These are phyloP conservation scores for Drosophila robusta DNA, from an alignment of 2,888 invertebrate genomes.

Conservation along the genomic window DNA sequence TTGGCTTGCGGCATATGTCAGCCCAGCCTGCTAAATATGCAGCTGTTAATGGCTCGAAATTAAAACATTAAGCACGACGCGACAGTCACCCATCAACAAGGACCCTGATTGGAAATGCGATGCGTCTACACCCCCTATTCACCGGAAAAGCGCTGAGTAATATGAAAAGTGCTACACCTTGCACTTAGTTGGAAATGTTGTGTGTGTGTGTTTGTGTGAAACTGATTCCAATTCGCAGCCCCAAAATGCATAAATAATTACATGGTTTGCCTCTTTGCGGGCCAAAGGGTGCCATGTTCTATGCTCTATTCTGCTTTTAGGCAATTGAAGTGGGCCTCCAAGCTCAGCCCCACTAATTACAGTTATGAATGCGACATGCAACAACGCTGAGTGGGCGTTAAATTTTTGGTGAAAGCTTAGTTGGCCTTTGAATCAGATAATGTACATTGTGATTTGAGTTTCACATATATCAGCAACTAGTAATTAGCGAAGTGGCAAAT, in stretches of 20 bases:
- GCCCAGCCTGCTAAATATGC: slow-evolving; percentile 62
- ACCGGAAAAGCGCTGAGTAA: slow-evolving; percentile 68
- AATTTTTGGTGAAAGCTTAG: slow-evolving; percentile 30
- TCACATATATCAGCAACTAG: background rate
- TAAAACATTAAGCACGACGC: slow-evolving; percentile 72
- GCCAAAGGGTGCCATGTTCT: slow-evolving; percentile 14
- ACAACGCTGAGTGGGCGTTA: slow-evolving; percentile 12
- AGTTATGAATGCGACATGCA: slow-evolving; percentile 37
- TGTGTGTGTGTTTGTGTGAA: background rate
- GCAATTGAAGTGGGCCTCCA: slow-evolving; percentile 39
- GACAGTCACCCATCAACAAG: slow-evolving; percentile 39
- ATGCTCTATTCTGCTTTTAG: slow-evolving; percentile 24
- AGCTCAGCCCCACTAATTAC: slow-evolving; percentile 36
- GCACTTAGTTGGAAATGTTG: slow-evolving; percentile 51
- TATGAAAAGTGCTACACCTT: slow-evolving; percentile 68
- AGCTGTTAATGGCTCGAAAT: slow-evolving; percentile 77
- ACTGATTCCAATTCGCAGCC: slow-evolving; percentile 16
- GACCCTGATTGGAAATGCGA: slow-evolving; percentile 69
- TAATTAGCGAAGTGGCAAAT: slow-evolving; percentile 11
- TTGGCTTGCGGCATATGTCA: slow-evolving; percentile 56
- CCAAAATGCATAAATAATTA: slow-evolving; percentile 48
- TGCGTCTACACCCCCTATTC: slow-evolving; percentile 12
- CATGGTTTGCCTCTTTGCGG: slow-evolving; percentile 30
- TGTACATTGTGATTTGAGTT: slow-evolving; percentile 7
- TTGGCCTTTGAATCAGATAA: slow-evolving; percentile 34